phyloP scores from a whole-genome alignment of 64 coral and sea anemone genomes.

The Stichodactyla mertensii region DNA sequence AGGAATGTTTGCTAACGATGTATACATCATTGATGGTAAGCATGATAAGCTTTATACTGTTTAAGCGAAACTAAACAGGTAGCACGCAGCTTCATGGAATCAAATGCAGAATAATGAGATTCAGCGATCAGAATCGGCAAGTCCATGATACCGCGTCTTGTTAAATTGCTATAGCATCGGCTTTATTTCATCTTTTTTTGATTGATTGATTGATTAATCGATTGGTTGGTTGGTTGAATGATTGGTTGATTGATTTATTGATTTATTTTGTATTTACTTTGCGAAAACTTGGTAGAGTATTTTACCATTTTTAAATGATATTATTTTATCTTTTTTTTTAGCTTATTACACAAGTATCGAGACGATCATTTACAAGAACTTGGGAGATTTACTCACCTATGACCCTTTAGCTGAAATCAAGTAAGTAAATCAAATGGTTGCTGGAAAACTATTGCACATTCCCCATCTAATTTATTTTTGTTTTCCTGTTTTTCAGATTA shows the following conservation, averaged over 20 bases:
- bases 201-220: too few relatives aligned
- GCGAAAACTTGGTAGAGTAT: neutral
- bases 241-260: too few relatives aligned
- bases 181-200: too few relatives aligned
- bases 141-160: too few relatives aligned
- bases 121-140: too few relatives aligned
- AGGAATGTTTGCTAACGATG: conserved; percentile 84
- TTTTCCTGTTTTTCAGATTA: conserved; percentile 6
- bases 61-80: too few relatives aligned
- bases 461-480: neutral
- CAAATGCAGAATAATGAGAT: too few relatives aligned
- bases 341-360: conserved; percentile 58
- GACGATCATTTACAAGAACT: conserved; percentile 69
- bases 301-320: neutral
- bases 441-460: neutral
- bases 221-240: too few relatives aligned
- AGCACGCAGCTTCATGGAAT: too few relatives aligned
- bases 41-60: neutral
- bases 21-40: conserved; percentile 77
- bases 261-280: neutral
- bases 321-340: conserved; percentile 3
- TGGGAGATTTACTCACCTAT: conserved; percentile 51
- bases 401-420: conserved; percentile 60
- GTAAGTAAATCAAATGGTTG: conserved; percentile 30
- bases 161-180: too few relatives aligned